Percentiles rank a stretch among this genome's conserved stretches.
Evolutionary conservation across 1,140 invertebrate genomes (phyloP).

Genomic region (Lordiphosa clarofinis): DNA sequence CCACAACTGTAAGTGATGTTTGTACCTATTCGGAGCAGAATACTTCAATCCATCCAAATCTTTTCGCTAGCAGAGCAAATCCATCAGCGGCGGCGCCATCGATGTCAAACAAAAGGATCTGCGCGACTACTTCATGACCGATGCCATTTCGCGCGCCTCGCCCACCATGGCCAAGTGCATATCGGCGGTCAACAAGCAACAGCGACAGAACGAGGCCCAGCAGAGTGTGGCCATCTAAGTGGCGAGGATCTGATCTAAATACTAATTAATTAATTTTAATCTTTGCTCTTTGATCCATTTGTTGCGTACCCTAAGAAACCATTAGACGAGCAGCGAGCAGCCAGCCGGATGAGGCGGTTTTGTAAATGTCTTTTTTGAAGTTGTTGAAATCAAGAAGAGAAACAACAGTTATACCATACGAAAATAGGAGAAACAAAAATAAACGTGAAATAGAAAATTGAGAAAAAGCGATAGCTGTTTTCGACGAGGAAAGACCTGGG

Average conservation of each 20-base stretch:
- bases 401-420: slow-evolving; percentile 51
- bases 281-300: slow-evolving; percentile 42
- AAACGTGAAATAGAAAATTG: slow-evolving; percentile 61
- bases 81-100: slow-evolving; percentile 80
- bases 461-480: too few relatives aligned
- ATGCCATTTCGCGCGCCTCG: slow-evolving; percentile 96
- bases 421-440: slow-evolving; percentile 53
- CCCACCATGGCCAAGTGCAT: slow-evolving; percentile 99
- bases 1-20: slow-evolving; percentile 82
- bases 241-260: slow-evolving; percentile 43
- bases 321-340: slow-evolving; percentile 16
- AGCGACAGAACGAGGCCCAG: slow-evolving; percentile 58
- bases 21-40: neutral
- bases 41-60: neutral
- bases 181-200: slow-evolving; percentile 88
- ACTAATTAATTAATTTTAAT: slow-evolving; percentile 65
- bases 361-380: slow-evolving; percentile 51
- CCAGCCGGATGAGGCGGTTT: slow-evolving; percentile 26
- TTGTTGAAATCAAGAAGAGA: slow-evolving; percentile 49
- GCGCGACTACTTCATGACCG: slow-evolving; percentile 99
- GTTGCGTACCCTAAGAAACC: slow-evolving; percentile 8
- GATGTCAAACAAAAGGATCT: slow-evolving; percentile 90
- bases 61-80: slow-evolving; percentile 80
- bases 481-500: too few relatives aligned
- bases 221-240: slow-evolving; percentile 52